Conservation (phyloP, 2,113 vertebrate species). For the Halichoerus grypus region DNA sequence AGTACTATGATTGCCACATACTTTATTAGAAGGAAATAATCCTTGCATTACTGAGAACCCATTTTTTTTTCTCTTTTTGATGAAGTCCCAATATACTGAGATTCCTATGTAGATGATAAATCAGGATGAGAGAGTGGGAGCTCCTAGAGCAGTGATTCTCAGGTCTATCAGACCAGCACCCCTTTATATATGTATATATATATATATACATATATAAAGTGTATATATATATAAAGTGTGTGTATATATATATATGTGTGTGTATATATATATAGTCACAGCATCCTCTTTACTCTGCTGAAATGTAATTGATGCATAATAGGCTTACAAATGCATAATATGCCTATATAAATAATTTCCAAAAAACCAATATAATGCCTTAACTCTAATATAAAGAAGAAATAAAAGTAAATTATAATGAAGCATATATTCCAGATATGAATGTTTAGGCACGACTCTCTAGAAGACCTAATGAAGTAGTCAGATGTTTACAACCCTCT, state of each 20-base stretch:
- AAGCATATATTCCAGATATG: constrained; percentile 50
- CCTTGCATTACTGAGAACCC: background rate
- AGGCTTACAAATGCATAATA: background rate
- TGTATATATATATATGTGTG: no score
- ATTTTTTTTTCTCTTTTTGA: background rate
- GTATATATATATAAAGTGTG: no score
- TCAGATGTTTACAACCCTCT: constrained; percentile 47
- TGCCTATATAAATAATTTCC: background rate
- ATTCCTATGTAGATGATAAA: background rate
- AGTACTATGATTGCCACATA: background rate
- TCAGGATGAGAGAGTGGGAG: background rate
- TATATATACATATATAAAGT: no score
- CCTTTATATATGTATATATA: background rate
- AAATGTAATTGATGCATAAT: background rate
- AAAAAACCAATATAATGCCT: background rate
- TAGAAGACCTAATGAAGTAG: constrained; percentile 39
- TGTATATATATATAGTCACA: background rate
- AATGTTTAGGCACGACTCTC: constrained; percentile 44
- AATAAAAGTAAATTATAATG: constrained; percentile 49
- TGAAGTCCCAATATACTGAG: background rate
- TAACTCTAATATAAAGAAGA: background rate
- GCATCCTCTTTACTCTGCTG: background rate
- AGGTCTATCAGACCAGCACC: background rate
- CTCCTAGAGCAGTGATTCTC: background rate
- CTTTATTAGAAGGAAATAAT: constrained; percentile 17